Conservation (phyloP, 2,113 vertebrate genomes). For the Passer domesticus region DNA sequence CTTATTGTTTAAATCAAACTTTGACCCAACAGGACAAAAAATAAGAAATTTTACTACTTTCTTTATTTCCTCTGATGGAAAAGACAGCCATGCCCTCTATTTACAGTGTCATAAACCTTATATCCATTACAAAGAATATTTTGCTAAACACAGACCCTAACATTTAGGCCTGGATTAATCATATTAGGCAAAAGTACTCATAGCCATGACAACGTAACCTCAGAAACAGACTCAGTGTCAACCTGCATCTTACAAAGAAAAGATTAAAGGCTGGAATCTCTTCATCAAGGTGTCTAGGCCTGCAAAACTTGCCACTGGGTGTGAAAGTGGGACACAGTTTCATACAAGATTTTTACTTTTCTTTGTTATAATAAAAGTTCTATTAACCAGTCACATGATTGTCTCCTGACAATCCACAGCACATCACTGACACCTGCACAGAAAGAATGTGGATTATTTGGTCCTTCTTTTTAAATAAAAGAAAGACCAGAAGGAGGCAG, state of each 20-base stretch:
- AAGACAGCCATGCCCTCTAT: neutral
- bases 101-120: neutral
- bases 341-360: fast-evolving
- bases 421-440: neutral
- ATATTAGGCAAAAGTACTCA: neutral
- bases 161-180: neutral
- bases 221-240: neutral
- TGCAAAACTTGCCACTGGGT: neutral
- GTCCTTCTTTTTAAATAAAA: neutral
- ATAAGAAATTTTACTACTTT: neutral
- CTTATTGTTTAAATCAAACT: neutral
- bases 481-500: neutral
- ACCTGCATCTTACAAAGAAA: neutral
- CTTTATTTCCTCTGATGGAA: neutral
- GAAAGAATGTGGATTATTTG: neutral
- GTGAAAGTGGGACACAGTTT: neutral
- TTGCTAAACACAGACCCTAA: neutral
- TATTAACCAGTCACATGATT: neutral
- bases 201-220: fast-evolving
- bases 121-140: neutral
- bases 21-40: neutral
- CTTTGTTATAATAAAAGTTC: neutral
- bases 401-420: neutral
- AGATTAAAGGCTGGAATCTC: neutral
- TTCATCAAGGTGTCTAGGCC: neutral